phyloP scores from a whole-genome alignment of 37 sponge, comb jelly and placozoan species.

The Haliclona indistincta region DNA sequence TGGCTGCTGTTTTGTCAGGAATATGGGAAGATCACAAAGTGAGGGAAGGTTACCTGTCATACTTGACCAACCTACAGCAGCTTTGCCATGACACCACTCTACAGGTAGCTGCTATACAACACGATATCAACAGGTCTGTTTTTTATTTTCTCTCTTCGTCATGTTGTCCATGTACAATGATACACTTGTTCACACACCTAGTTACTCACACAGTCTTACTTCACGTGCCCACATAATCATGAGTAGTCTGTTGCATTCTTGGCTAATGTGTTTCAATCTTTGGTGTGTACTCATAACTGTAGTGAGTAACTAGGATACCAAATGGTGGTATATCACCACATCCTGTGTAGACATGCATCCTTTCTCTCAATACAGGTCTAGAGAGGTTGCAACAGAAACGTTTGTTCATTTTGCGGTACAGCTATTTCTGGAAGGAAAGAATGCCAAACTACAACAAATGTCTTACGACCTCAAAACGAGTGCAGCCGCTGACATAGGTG shows the following conservation, averaged over 20 bases:
- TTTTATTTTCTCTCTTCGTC: too few relatives aligned
- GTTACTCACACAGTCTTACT: too few relatives aligned
- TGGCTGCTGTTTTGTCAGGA: constrained; percentile 22
- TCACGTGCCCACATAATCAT: too few relatives aligned
- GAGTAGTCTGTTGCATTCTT: too few relatives aligned
- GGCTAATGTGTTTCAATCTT: too few relatives aligned
- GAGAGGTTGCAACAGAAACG: constrained; percentile 20
- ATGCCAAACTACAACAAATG: constrained; percentile 19
- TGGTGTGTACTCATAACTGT: too few relatives aligned
- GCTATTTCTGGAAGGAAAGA: constrained; percentile 36
- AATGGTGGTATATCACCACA: too few relatives aligned
- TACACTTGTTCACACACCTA: too few relatives aligned
- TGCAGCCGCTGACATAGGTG: constrained; percentile 40
- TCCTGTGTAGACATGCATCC: too few relatives aligned
- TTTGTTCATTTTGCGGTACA: constrained; percentile 45
- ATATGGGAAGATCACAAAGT: constrained; percentile 34
- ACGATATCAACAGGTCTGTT: constrained; percentile 47
- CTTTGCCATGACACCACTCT: constrained; percentile 49
- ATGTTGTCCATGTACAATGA: too few relatives aligned
- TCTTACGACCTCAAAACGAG: constrained; percentile 8
- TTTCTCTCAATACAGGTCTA: constrained; percentile 12
- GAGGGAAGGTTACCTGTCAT: constrained; percentile 38
- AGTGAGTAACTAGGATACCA: too few relatives aligned
- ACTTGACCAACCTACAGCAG: constrained; percentile 55
- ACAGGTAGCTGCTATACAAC: constrained; percentile 37